Evolutionary conservation across 2,113 vertebrate species (phyloP), one percentile per base, ranked within the genome.

Genomic region (Dipodomys merriami): DNA sequence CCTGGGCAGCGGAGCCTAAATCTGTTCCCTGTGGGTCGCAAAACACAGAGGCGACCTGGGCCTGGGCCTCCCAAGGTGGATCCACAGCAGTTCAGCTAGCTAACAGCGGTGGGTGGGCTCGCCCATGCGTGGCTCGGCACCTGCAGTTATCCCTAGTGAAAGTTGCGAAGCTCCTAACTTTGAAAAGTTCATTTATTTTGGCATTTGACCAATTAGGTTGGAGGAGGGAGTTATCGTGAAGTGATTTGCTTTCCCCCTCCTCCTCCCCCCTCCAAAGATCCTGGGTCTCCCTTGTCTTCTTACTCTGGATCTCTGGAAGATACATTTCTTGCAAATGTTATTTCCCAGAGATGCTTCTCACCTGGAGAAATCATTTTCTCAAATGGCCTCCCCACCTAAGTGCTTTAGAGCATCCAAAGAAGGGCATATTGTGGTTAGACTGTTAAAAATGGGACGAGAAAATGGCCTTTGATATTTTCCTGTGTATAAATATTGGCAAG

Each of bases 151-250:
- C 60, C 74, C 53, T 67, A 22, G 88, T 76, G 74, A 93, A 96
- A 97, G 95, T 94, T 95, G 46, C 1, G 5, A 82, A 67, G 79
- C 86, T 91, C 87, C 57, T 86, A 95, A 97, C 91, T 97, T 97
- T 80, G 69, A 20, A 95, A 97, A 97, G 95, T 96, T 96, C 82
- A 73, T 95, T 96, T 96, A 86, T 93, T 88, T 83, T 93, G 93
- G 84, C 93, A 72, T 91, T 89, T 91, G 87, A 85, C 68, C 93
- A 93, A 20, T 93, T 91, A 86, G 93, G 25, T 88, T 79, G 64
- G 74, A 93, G 29, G 65, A 77, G 64, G 60, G 85, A 79, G 67
- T 91, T 95, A 76, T 81, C 10, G 67, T 80, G 72, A 27, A 95
- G 83, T 62, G 44, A 29, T 95, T 85, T 90, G 74, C 83, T 73